Evolutionary conservation across 1,140 invertebrate species (phyloP), one percentile per base, ranked within the genome.

Genomic region (Chelonus insularis): DNA sequence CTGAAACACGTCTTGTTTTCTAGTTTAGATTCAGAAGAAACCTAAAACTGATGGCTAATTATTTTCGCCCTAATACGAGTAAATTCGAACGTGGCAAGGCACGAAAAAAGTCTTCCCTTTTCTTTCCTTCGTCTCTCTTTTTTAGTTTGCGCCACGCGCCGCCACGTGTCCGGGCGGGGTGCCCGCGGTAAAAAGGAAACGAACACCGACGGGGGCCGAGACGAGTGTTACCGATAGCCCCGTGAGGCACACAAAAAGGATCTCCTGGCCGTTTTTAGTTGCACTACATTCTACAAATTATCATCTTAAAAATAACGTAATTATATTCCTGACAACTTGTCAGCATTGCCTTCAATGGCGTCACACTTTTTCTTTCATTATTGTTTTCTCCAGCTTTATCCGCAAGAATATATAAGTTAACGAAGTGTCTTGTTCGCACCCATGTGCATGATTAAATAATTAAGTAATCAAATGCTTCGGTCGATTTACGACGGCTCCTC

Each of bases 11-110:
- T 51, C 48, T 11, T 32, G 12, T 16, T 8, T 23, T 14, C 14
- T 51, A 12, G 29, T 32, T 32, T 8, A 25, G 8, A 6, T 65
- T 50, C 57, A 18, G 64, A 69, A 72, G 78, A 79, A 81, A 79
- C 73, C 76, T 62, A 79, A 81, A 80, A 79, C 78, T 79, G 77
- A 80, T 79, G 73, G 77, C 77, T 81, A 81, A 81, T 81, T 81
- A 81, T 76, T 68, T 75, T 78, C 68, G 73, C 62, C 68, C 70
- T 48, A 29, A 20, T 43, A 59, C 47, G 34, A 2, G 23, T 14
- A 45, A 59, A 14, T 51, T 45, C 52, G 23, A 20, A 54, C 43
- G 43, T 54, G 48, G 48, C 36, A 29, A 43, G 48, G 39, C 48
- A 52, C 50, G 39, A 61, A 61, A 61, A 60, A 52, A 43, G 59